Evolutionary conservation across 2,888 invertebrate species (phyloP).

Genomic region (Salticus scenicus): DNA sequence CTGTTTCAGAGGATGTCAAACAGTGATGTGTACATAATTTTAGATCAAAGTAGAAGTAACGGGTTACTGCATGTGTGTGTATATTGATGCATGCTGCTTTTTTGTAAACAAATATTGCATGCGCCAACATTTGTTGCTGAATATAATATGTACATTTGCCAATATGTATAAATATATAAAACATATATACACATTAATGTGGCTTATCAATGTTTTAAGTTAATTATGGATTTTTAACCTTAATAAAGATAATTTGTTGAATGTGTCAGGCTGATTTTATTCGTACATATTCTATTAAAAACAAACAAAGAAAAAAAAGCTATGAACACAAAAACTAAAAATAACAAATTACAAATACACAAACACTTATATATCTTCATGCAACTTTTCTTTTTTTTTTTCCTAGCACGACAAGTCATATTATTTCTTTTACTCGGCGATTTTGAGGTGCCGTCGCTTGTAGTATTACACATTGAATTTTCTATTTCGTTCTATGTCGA

Average conservation of each 20-base stretch:
- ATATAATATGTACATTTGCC: constrained; percentile 22
- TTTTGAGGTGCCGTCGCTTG: no score
- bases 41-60: constrained; percentile 43
- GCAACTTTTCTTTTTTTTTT: no score
- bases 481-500: no score
- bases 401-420: no score
- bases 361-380: no score
- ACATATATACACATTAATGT: constrained; percentile 15
- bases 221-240: constrained; percentile 36
- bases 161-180: constrained; percentile 15
- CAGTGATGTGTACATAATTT: constrained; percentile 49
- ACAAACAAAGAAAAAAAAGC: no score
- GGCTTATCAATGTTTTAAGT: constrained; percentile 61
- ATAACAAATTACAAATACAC: no score
- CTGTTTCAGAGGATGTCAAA: constrained; percentile 34
- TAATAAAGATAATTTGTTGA: constrained; percentile 57
- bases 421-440: no score
- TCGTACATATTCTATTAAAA: no score
- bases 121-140: constrained; percentile 33
- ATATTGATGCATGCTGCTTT: constrained; percentile 49
- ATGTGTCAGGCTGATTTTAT: no score
- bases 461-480: no score
- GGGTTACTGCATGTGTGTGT: constrained; percentile 52
- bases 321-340: no score
- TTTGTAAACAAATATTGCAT: constrained; percentile 51